Percentiles rank a stretch among this genome's conserved stretches.
phyloP scores from a whole-genome alignment of 1,140 invertebrate species.

The Maconellicoccus hirsutus region DNA sequence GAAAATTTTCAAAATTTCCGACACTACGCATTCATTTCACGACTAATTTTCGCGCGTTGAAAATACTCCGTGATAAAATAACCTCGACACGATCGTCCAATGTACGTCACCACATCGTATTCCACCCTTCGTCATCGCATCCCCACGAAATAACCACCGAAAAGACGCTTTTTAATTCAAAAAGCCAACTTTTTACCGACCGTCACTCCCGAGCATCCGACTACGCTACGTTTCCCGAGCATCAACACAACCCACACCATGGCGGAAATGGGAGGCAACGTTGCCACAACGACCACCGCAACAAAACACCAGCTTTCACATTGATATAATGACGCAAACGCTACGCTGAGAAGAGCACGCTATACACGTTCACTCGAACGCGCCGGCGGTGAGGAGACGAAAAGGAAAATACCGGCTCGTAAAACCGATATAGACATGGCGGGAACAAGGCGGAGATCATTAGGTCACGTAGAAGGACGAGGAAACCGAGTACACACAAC shows the following conservation, averaged over 20 bases:
- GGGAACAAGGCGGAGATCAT: constrained; percentile 29
- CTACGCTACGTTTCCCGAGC: background rate
- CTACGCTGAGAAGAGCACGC: constrained; percentile 18
- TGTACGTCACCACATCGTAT: background rate
- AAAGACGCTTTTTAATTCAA: background rate
- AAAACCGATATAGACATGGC: constrained; percentile 11
- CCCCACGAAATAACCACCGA: background rate
- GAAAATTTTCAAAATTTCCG: too few relatives aligned
- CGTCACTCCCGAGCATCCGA: constrained; percentile 11
- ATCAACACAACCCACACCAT: constrained; percentile 13
- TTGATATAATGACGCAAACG: constrained; percentile 21
- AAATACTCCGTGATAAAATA: too few relatives aligned
- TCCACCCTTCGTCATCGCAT: background rate
- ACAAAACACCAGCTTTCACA: constrained; percentile 21
- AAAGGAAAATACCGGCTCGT: constrained; percentile 6
- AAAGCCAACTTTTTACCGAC: background rate
- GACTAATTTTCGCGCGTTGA: too few relatives aligned
- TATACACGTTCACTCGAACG: constrained; percentile 18
- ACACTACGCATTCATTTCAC: too few relatives aligned
- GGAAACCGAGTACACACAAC: constrained; percentile 28
- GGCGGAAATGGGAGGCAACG: constrained; percentile 19
- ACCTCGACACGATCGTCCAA: too few relatives aligned
- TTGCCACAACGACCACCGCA: constrained; percentile 21
- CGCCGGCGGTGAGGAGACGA: constrained; percentile 3
- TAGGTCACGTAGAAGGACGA: constrained; percentile 23